A percentile compares a stretch with the other conserved stretches of the same genome.
phyloP scores from a whole-genome alignment of 2,888 invertebrate species.

The Chrysodeixis includens region DNA sequence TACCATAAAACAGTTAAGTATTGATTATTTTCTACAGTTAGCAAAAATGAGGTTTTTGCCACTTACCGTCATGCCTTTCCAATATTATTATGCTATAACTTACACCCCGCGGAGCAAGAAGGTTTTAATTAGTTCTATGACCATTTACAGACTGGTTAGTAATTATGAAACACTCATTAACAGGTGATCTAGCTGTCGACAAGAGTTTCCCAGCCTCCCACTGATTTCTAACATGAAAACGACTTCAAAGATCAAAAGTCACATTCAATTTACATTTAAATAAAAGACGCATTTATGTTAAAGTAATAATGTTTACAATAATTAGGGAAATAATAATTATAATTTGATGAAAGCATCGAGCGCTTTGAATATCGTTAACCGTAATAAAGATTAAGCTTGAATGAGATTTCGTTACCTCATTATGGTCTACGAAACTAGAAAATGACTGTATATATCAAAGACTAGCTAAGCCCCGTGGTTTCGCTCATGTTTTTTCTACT shows the following conservation, averaged over 20 bases:
- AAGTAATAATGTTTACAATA: not conserved
- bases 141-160: conserved; percentile 18
- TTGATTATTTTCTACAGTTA: not conserved
- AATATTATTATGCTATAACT: not conserved
- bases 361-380: not conserved
- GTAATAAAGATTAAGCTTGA: not conserved
- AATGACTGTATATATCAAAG: too few species aligned
- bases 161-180: conserved; percentile 31
- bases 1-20: too few species aligned
- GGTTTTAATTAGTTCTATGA: not conserved
- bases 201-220: conserved; percentile 29
- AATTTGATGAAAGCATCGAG: not conserved
- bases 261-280: conserved; percentile 8
- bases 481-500: too few species aligned
- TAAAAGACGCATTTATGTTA: not conserved
- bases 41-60: conserved; percentile 1
- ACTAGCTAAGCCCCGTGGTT: too few species aligned
- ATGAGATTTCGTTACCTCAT: not conserved
- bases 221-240: conserved; percentile 14
- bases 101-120: not conserved
- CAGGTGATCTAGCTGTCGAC: conserved; percentile 25
- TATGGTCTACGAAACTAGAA: too few species aligned
- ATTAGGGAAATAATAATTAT: not conserved
- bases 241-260: conserved; percentile 41
- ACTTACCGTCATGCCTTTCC: not conserved